These are phyloP conservation scores for Melanchra persicariae DNA, from an alignment of 2,888 invertebrate genomes.

Conservation along the genomic window DNA sequence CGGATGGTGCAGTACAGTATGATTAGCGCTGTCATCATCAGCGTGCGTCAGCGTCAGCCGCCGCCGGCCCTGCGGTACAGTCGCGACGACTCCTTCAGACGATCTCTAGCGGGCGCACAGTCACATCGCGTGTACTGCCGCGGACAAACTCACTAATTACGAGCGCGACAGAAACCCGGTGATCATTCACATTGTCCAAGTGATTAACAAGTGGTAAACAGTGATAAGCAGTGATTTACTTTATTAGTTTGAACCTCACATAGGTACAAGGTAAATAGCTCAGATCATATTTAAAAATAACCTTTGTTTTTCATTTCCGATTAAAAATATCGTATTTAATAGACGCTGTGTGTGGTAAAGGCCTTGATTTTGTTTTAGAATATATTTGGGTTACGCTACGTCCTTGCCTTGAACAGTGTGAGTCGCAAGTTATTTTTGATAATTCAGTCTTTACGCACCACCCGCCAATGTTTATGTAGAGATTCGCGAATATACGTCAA, in stretches of 20 bases:
- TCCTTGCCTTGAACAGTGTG: constrained; percentile 87
- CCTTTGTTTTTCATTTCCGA: constrained; percentile 22
- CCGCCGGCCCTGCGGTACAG: constrained; percentile 38
- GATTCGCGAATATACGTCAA: constrained; percentile 62
- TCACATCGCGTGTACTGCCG: constrained; percentile 66
- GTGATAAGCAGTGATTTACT: constrained; percentile 62
- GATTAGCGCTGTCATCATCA: constrained; percentile 68
- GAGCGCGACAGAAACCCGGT: constrained; percentile 53
- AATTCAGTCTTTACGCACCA: constrained; percentile 76
- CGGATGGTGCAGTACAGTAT: constrained; percentile 44
- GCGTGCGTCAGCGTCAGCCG: constrained; percentile 69
- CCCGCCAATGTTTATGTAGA: constrained; percentile 70
- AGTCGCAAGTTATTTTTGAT: constrained; percentile 86
- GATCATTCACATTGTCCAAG: constrained; percentile 49
- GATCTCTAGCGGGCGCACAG: constrained; percentile 69
- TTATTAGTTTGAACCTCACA: constrained; percentile 42
- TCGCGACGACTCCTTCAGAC: constrained; percentile 62
- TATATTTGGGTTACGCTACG: constrained; percentile 84
- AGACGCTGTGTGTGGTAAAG: constrained; percentile 62
- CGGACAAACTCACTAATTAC: constrained; percentile 40
- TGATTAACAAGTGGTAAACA: constrained; percentile 65
- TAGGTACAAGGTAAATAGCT: constrained; percentile 61
- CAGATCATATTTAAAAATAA: constrained; percentile 39
- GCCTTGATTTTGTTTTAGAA: constrained; percentile 87
- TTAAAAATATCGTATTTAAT: constrained; percentile 51